These are phyloP conservation scores for Cydia splendana DNA, from an alignment of 1,140 invertebrate species.

Conservation along the genomic window DNA sequence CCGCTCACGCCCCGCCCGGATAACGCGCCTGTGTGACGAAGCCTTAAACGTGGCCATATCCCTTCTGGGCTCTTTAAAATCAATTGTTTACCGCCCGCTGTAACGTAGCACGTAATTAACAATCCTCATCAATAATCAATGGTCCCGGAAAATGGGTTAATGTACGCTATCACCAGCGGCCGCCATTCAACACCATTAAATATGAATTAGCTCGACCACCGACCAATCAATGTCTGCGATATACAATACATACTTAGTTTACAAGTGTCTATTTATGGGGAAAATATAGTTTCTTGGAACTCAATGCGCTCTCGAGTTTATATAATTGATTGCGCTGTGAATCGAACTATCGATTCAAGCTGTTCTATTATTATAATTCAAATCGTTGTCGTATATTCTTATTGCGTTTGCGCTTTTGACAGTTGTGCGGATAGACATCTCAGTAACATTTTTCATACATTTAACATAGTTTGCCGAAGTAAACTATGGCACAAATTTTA, in stretches of 20 bases:
- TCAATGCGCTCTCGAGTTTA: too few species aligned
- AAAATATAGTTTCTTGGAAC: too few species aligned
- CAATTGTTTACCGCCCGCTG: not conserved
- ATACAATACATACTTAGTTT: not conserved
- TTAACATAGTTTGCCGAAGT: too few species aligned
- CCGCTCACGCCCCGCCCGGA: too few species aligned
- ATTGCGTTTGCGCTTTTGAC: too few species aligned
- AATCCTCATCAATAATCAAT: conserved; percentile 19
- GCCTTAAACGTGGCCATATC: not conserved
- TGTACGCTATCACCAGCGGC: conserved; percentile 13
- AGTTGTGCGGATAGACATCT: too few species aligned
- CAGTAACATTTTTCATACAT: too few species aligned
- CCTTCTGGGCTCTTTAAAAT: not conserved
- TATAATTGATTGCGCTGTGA: not conserved
- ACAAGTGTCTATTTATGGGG: not conserved
- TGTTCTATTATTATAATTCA: too few species aligned
- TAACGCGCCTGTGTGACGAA: too few species aligned
- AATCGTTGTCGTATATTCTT: too few species aligned
- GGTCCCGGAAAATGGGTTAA: conserved; percentile 16
- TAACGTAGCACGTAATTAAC: conserved; percentile 16
- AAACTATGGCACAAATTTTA: too few species aligned
- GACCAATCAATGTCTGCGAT: not conserved
- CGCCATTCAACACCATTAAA: conserved; percentile 28
- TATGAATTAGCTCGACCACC: conserved; percentile 17
- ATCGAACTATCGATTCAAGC: not conserved